These are phyloP conservation scores for Takifugu ocellatus DNA, from an alignment of 2,797 vertebrate genomes.

Conservation along the genomic window DNA sequence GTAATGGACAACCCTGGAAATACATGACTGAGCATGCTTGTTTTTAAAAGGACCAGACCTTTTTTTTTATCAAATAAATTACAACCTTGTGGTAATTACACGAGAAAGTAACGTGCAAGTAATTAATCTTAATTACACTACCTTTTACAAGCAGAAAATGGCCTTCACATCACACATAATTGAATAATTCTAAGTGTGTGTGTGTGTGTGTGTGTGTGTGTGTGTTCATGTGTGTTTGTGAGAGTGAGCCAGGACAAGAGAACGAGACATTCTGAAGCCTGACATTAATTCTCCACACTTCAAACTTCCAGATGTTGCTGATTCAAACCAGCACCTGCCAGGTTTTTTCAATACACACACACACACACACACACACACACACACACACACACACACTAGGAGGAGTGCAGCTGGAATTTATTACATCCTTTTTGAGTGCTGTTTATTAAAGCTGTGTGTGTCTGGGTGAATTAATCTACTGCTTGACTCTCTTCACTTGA, in stretches of 20 bases:
- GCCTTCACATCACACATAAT: slow-evolving; percentile 22
- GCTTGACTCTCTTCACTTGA: slow-evolving; percentile 60
- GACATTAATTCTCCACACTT: slow-evolving; percentile 64
- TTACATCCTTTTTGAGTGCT: slow-evolving; percentile 33
- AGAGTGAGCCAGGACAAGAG: not conserved
- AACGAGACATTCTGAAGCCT: slow-evolving; percentile 36
- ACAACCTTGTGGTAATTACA: not conserved
- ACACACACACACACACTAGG: slow-evolving; percentile 24
- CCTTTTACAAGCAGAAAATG: slow-evolving; percentile 59
- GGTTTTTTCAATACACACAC: slow-evolving; percentile 30
- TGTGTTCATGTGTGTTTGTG: slow-evolving; percentile 11
- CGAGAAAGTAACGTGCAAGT: slow-evolving; percentile 18
- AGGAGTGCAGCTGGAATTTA: slow-evolving; percentile 35
- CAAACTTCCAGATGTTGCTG: slow-evolving; percentile 68
- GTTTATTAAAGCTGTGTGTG: slow-evolving; percentile 44
- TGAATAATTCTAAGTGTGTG: slow-evolving; percentile 13
- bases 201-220: slow-evolving; percentile 13
- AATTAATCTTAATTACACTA: slow-evolving; percentile 32
- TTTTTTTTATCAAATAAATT: slow-evolving; percentile 9
- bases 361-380: slow-evolving; percentile 9
- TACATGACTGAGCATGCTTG: no score
- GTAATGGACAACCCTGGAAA: no score
- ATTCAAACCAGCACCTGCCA: slow-evolving; percentile 60
- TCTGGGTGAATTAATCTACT: slow-evolving; percentile 53
- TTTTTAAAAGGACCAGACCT: no score